Base-by-base conservation (phyloP, 2,113 vertebrate species). In the Capreolus pygargus region DNA sequence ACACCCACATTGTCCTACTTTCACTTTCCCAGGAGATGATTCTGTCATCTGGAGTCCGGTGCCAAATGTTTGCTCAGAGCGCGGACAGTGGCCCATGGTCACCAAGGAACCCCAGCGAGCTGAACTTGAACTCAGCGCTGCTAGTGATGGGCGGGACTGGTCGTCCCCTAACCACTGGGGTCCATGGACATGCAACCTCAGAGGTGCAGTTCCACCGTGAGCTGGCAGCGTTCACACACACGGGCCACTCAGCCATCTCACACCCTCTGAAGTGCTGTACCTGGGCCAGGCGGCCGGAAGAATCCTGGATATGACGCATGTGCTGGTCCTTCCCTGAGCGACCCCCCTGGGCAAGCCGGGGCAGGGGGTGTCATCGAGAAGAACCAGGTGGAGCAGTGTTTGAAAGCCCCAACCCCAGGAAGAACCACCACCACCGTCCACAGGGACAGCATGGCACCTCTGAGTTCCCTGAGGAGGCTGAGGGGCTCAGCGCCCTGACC, bases 11-110 rank as follows among this genome's bases (percentile, higher is more conserved):
- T 2, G 98, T 78, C 97, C 94, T 96, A 96, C 98, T 98, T 96
- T 98, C 61, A 84, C 97, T 97, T 64, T 95, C 97, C 93, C 8
- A 1, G 92, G 97, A 98, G 97, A 96, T 61, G 95, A 97, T 78
- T 89, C 95, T 96, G 90, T 97, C 94, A 96, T 82, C 91, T 30
- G 92, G 87, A 97, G 97, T 90, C 97, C 86, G 57, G 96, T 82
- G 98, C 94, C 67, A 74, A 97, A 67, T 27, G 82, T 87, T 82
- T 97, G 82, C 57, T 96, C 58, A 9, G 86, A 90, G 54, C 3
- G 60, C 28, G 76, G 50, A 76, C 30, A 67, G 91, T 91, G 76
- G 83, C 89, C 67, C 39, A 17, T 15, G 1, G 23, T 52, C 54
- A 33, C 57, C 17, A 1, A 8, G 57, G 64, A 57, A 47, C 39